phyloP scores from a whole-genome alignment of 2,113 vertebrate genomes.

The Dascyllus trimaculatus region DNA sequence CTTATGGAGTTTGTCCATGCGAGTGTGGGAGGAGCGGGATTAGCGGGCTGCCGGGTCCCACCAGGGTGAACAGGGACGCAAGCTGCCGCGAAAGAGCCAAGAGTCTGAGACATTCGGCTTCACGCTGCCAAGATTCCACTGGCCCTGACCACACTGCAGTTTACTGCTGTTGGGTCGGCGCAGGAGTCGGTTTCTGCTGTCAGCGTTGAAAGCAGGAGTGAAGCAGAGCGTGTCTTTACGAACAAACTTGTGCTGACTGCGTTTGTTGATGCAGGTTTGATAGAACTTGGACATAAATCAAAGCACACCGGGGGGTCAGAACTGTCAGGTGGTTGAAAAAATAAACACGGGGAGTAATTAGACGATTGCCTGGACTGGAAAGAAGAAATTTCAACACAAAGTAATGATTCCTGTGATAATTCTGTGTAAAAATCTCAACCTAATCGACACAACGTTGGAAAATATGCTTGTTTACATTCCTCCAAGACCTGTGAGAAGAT shows the following conservation, averaged over 20 bases:
- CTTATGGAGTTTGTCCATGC: constrained; percentile 30
- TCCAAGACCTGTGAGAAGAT: no score
- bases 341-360: neutral
- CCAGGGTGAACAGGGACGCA: constrained; percentile 59
- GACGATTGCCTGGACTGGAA: neutral
- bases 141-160: constrained; percentile 40
- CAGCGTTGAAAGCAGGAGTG: neutral
- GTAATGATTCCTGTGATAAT: neutral
- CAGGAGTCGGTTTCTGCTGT: constrained; percentile 6
- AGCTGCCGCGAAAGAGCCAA: constrained; percentile 51
- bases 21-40: constrained; percentile 41
- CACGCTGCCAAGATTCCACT: constrained; percentile 67
- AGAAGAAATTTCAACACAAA: no score
- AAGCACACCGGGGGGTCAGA: neutral
- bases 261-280: neutral
- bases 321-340: neutral
- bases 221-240: neutral
- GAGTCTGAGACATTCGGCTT: constrained; percentile 24
- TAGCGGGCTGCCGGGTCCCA: constrained; percentile 49
- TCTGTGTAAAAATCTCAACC: no score
- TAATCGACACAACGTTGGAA: no score
- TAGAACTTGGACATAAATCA: neutral
- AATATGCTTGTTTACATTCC: no score
- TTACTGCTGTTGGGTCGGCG: constrained; percentile 5
- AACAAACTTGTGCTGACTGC: neutral